phyloP scores from a whole-genome alignment of 2,888 invertebrate genomes.

The Anaspis maculata region DNA sequence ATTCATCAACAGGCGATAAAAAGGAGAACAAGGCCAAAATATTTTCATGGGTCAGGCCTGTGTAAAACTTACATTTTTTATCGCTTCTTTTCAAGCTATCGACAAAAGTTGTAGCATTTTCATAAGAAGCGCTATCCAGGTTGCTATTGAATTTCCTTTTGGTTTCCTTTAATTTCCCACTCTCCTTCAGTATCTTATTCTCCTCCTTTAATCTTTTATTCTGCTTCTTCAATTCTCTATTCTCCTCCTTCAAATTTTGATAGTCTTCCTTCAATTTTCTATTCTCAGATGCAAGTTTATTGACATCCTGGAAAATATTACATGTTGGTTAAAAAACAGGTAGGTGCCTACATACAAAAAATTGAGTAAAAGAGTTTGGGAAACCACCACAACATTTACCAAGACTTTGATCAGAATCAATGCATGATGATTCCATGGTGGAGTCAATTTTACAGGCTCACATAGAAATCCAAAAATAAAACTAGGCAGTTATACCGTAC shows the following conservation, averaged over 20 bases:
- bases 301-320: too few relatives aligned
- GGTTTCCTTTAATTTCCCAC: too few relatives aligned
- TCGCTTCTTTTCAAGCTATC: neutral
- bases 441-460: too few relatives aligned
- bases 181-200: neutral
- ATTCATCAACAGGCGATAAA: neutral
- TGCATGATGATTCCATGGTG: too few relatives aligned
- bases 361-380: too few relatives aligned
- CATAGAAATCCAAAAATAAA: too few relatives aligned
- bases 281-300: neutral
- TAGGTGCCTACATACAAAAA: too few relatives aligned
- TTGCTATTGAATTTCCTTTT: too few relatives aligned
- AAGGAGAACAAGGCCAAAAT: neutral
- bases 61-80: neutral
- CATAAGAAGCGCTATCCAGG: too few relatives aligned
- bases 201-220: neutral
- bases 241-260: neutral
- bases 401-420: neutral
- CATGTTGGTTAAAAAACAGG: too few relatives aligned
- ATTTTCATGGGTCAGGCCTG: neutral
- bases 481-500: too few relatives aligned
- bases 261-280: neutral
- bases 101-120: neutral
- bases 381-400: too few relatives aligned
- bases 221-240: neutral